Conservation (phyloP, 1,140 invertebrate species). For the Pomacea maculata region DNA sequence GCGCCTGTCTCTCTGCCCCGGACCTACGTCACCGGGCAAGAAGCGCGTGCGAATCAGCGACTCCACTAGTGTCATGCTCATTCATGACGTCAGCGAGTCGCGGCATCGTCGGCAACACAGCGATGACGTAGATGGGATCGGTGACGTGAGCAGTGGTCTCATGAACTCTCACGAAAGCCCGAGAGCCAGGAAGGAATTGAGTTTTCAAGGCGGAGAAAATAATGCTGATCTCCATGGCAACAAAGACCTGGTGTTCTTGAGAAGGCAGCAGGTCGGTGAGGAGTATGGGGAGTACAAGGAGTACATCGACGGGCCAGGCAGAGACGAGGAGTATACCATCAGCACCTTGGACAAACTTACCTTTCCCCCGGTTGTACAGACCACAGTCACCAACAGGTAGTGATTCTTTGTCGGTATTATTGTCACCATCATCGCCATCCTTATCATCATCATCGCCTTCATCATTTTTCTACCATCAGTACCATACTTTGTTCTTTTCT, state of each 20-base stretch:
- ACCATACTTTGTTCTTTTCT: neutral
- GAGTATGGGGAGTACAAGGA: conserved; percentile 12
- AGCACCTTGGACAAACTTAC: neutral
- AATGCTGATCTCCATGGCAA: no score
- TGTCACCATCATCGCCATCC: neutral
- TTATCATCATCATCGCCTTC: neutral
- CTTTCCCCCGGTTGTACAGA: neutral
- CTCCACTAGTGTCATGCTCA: conserved; percentile 12
- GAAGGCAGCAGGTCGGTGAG: neutral
- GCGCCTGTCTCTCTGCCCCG: neutral
- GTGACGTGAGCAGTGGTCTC: no score
- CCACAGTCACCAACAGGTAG: neutral
- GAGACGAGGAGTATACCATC: neutral
- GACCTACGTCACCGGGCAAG: conserved; percentile 15
- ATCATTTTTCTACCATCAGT: neutral
- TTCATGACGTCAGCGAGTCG: conserved; percentile 1
- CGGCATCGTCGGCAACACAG: no score
- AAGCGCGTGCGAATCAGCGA: conserved; percentile 24
- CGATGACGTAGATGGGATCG: no score
- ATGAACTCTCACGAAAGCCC: neutral
- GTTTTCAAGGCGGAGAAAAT: no score
- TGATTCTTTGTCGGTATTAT: neutral
- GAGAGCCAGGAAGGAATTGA: neutral
- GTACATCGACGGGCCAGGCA: neutral
- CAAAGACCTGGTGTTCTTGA: no score